Evolutionary conservation across 1,140 invertebrate genomes (phyloP), one percentile per base, ranked within the genome.

Genomic region (Procambarus virginalis): DNA sequence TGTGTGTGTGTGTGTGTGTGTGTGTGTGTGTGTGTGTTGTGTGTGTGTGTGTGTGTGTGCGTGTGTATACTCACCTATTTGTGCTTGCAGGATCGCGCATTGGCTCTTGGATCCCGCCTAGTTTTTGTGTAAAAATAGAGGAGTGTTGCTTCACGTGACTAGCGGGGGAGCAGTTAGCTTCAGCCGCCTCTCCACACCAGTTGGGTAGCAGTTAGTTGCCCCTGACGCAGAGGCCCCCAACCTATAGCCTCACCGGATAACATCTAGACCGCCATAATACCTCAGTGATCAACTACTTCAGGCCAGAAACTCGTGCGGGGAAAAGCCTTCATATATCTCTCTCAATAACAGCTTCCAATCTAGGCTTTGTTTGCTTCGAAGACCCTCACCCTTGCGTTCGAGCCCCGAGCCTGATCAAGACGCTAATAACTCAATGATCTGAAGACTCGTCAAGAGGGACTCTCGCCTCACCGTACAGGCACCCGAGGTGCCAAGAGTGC

Each of bases 1-100:
- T 75, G 70, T 75, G 70, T 75, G 70, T 75, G 70, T 75, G 70
- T 75, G 70, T 75, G 70, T 75, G 70, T 2, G 2, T 75, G 20
- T 10, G 2, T 75, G 70, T 75, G 20, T 75, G 70, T 34, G 34
- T 34, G 34, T 34, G 34, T 34, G 34, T 34, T 75, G 70, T 2
- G 2, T 75, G 20, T 10, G 2, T 75, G 70, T 75, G 20, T 75
- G 70, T 34, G 34, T 34, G 34, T 34, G 34, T 34, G 34, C 1
- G 34, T 34, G 34, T 1, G 34, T 34, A 1, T 34, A 34, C 34
- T 34, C 34, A 34, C 34, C 34, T 34, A 34, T 34, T 34, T 34
- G 34, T 34, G 34, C 34, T 34, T 34, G 1, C 34, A 34, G 34
- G 34, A 34, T 34, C 34, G 34, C 34, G 34, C 34, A 34, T 34